Conservation (phyloP, 2,113 vertebrate genomes). For the Paramisgurnus dabryanus region DNA sequence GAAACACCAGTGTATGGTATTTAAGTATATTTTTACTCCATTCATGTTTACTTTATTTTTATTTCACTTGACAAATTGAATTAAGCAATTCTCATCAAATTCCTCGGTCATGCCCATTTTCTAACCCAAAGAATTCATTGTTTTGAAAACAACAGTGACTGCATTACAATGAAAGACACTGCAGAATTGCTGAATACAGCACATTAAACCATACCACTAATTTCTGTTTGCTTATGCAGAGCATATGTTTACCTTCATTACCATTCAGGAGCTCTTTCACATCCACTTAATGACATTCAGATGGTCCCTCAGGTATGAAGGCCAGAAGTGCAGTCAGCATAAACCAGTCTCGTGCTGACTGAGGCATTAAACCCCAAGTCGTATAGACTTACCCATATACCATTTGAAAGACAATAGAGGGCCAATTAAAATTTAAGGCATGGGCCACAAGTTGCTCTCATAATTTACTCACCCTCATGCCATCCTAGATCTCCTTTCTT, state of each 20-base stretch:
- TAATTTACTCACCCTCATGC: too few relatives aligned
- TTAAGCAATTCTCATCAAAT: too few relatives aligned
- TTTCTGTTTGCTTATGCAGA: constrained; percentile 55
- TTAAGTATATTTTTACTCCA: too few relatives aligned
- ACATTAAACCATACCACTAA: constrained; percentile 46
- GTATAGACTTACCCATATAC: constrained; percentile 44
- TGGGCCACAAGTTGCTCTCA: neutral
- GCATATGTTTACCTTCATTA: constrained; percentile 59
- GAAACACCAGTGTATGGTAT: too few relatives aligned
- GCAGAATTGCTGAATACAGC: neutral
- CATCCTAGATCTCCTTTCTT: too few relatives aligned
- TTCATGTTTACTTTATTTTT: too few relatives aligned
- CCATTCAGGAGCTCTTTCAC: constrained; percentile 60
- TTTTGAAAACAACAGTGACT: neutral
- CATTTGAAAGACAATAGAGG: constrained; percentile 1
- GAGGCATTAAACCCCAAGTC: constrained; percentile 52
- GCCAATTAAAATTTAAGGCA: constrained; percentile 15
- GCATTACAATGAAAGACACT: neutral
- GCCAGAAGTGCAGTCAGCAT: constrained; percentile 67
- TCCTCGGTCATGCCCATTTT: too few relatives aligned
- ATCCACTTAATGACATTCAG: constrained; percentile 66
- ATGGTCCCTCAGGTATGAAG: constrained; percentile 48
- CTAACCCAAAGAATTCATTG: too few relatives aligned
- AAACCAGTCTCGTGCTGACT: constrained; percentile 65
- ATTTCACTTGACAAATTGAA: too few relatives aligned